A percentile compares a stretch with the other conserved stretches of the same genome.
phyloP scores from a whole-genome alignment of 1,140 invertebrate species.

The Theocolax elegans region DNA sequence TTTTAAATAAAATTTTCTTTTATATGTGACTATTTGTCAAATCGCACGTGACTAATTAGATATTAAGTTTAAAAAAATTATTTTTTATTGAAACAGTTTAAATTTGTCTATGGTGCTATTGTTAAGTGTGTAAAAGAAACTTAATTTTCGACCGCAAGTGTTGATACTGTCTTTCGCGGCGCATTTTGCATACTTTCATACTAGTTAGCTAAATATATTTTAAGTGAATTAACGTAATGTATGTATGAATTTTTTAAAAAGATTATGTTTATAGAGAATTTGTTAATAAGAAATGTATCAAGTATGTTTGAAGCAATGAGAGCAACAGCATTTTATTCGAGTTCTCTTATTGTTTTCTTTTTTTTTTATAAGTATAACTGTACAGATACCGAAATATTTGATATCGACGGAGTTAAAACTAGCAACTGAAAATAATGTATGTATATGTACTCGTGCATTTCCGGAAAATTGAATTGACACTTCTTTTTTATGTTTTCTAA shows the following conservation, averaged over 20 bases:
- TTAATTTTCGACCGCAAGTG: too few species aligned
- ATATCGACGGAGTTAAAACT: not conserved
- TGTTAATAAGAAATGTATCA: not conserved
- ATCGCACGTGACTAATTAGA: too few species aligned
- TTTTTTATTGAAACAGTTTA: not conserved
- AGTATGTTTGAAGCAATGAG: not conserved
- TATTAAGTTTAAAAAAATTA: too few species aligned
- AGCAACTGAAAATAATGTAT: not conserved
- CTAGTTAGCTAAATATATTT: slow-evolving; percentile 18
- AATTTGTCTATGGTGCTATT: not conserved
- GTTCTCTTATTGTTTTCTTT: slow-evolving; percentile 1
- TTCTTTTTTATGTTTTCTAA: not conserved
- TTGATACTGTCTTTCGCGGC: too few species aligned
- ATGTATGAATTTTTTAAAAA: slow-evolving; percentile 17
- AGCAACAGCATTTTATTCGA: slow-evolving; percentile 5
- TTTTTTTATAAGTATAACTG: too few species aligned
- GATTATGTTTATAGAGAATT: too few species aligned
- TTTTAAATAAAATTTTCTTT: too few species aligned
- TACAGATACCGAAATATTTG: not conserved
- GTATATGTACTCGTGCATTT: slow-evolving; percentile 1
- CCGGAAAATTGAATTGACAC: slow-evolving; percentile 2
- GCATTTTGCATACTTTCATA: not conserved
- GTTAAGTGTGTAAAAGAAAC: not conserved
- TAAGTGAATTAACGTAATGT: not conserved
- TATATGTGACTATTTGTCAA: too few species aligned